Conservation (phyloP, 2,888 invertebrate species). For the Hipparchia semele region DNA sequence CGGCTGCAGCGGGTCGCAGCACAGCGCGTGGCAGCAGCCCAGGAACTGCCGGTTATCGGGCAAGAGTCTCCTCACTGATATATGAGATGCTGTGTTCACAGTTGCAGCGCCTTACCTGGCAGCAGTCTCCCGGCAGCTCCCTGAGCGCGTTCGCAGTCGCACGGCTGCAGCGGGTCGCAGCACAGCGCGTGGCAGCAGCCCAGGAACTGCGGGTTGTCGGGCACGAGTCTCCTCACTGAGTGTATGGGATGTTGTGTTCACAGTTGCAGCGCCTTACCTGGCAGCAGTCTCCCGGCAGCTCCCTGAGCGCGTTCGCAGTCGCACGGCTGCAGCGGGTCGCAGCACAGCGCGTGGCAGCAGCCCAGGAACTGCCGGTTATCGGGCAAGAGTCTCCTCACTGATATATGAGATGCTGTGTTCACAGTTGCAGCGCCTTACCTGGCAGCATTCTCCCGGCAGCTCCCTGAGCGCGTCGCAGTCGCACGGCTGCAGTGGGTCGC, state of each 20-base stretch:
- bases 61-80: constrained; percentile 33
- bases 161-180: constrained; percentile 73
- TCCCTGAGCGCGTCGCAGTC: constrained; percentile 58
- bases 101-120: constrained; percentile 55
- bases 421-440: not conserved
- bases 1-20: constrained; percentile 48
- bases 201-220: constrained; percentile 86
- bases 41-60: no score
- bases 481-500: constrained; percentile 44
- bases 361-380: constrained; percentile 86
- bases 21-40: no score
- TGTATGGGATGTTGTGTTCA: not conserved
- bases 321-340: constrained; percentile 74
- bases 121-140: constrained; percentile 66
- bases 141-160: constrained; percentile 69
- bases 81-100: not conserved
- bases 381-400: constrained; percentile 60
- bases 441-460: constrained; percentile 76
- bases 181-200: constrained; percentile 48
- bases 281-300: constrained; percentile 67
- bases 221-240: constrained; percentile 54
- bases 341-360: constrained; percentile 71
- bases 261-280: constrained; percentile 52
- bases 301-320: constrained; percentile 68
- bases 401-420: not conserved